A percentile compares a stretch with the other conserved stretches of the same genome.
Evolutionary conservation across 2,888 invertebrate genomes (phyloP).

Genomic region (Hipparchia semele): DNA sequence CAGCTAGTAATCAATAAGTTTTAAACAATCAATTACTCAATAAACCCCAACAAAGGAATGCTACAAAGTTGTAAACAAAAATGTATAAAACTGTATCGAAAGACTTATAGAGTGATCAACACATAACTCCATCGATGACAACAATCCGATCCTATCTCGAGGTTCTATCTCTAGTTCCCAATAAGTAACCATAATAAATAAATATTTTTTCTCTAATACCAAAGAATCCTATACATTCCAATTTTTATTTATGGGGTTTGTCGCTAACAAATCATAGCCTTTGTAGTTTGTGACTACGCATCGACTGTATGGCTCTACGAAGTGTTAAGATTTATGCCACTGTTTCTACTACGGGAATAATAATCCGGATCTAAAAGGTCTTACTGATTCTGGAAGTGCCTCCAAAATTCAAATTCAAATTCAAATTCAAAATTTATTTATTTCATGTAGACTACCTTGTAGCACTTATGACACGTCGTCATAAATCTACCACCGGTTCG

Average conservation of each 20-base stretch:
- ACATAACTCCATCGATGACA: slow-evolving; percentile 40
- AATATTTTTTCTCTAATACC: slow-evolving; percentile 57
- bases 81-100: slow-evolving; percentile 9
- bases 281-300: slow-evolving; percentile 52
- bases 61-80: slow-evolving; percentile 12
- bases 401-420: not conserved
- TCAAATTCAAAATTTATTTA: too few relatives aligned
- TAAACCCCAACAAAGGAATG: slow-evolving; percentile 14
- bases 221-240: slow-evolving; percentile 49
- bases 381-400: slow-evolving; percentile 40
- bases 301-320: slow-evolving; percentile 60
- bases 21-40: not conserved
- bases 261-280: slow-evolving; percentile 72
- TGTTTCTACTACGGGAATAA: slow-evolving; percentile 25
- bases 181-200: slow-evolving; percentile 65
- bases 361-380: slow-evolving; percentile 21
- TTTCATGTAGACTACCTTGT: too few relatives aligned
- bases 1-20: not conserved
- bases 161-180: slow-evolving; percentile 52
- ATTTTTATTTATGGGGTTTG: slow-evolving; percentile 62
- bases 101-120: slow-evolving; percentile 29
- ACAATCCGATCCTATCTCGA: slow-evolving; percentile 40
- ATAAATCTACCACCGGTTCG: too few relatives aligned
- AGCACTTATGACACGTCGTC: too few relatives aligned
- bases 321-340: slow-evolving; percentile 68